These are phyloP conservation scores for Buphagus erythrorhynchus DNA, from an alignment of 2,797 vertebrate species.

Conservation along the genomic window DNA sequence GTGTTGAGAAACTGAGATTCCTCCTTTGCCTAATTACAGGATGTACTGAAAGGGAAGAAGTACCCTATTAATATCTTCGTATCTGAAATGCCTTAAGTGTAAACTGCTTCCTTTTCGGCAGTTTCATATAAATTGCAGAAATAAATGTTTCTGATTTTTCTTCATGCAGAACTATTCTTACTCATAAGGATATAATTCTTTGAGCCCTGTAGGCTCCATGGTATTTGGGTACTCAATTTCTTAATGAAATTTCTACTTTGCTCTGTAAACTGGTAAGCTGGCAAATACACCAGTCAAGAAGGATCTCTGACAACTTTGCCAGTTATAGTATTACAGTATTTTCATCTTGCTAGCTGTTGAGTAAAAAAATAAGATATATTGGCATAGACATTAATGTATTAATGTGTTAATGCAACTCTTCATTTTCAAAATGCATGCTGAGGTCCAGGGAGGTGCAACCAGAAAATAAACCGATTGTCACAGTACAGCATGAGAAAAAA, in stretches of 20 bases:
- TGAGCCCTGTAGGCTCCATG: neutral
- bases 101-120: neutral
- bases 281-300: neutral
- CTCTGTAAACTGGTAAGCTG: neutral
- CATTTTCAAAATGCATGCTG: neutral
- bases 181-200: neutral
- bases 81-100: neutral
- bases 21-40: neutral
- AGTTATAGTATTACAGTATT: neutral
- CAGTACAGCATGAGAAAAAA: neutral
- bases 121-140: neutral
- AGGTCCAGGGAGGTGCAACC: neutral
- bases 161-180: neutral
- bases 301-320: neutral
- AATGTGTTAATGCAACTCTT: rapidly evolving
- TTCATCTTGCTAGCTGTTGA: neutral
- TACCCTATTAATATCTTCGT: neutral
- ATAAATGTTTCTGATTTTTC: neutral
- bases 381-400: neutral
- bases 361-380: neutral
- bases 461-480: neutral
- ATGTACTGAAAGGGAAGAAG: neutral
- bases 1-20: neutral
- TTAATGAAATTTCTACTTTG: neutral
- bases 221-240: neutral